These are phyloP conservation scores for Rhinatrema bivittatum DNA, from an alignment of 2,797 vertebrate genomes.

Conservation along the genomic window DNA sequence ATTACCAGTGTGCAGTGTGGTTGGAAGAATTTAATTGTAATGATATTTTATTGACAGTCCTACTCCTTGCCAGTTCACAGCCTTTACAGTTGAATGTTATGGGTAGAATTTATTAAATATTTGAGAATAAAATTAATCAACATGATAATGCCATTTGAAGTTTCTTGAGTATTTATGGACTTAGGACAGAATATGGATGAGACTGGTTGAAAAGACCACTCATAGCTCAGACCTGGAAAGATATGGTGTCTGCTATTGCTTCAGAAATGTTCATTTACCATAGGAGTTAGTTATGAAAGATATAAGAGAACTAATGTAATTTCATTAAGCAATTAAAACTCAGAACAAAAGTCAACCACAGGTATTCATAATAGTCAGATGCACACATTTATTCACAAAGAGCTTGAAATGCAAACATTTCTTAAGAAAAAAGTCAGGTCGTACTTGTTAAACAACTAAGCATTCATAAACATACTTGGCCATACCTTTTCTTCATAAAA, in stretches of 20 bases:
- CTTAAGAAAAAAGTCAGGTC: too few species aligned
- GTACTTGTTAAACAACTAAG: too few species aligned
- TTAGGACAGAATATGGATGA: constrained; percentile 13
- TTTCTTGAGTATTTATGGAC: neutral
- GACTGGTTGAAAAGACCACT: neutral
- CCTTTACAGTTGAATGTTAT: constrained; percentile 5
- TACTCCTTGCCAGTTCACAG: constrained; percentile 8
- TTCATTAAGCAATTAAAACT: too few species aligned
- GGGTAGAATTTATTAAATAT: neutral
- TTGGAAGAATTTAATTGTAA: too few species aligned
- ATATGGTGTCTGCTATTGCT: neutral
- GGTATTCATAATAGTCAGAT: too few species aligned
- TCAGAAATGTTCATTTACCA: neutral
- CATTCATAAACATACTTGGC: too few species aligned
- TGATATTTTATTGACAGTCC: constrained; percentile 10
- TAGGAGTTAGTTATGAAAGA: neutral
- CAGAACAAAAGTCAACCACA: too few species aligned
- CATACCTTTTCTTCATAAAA: too few species aligned
- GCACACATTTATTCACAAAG: too few species aligned
- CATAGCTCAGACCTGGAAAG: neutral
- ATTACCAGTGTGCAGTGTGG: too few species aligned
- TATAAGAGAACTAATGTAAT: neutral
- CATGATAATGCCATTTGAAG: constrained; percentile 1
- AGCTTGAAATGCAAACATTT: too few species aligned
- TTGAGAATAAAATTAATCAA: neutral